These are phyloP conservation scores for Parnassius apollo DNA, from an alignment of 2,888 invertebrate species.

Conservation along the genomic window DNA sequence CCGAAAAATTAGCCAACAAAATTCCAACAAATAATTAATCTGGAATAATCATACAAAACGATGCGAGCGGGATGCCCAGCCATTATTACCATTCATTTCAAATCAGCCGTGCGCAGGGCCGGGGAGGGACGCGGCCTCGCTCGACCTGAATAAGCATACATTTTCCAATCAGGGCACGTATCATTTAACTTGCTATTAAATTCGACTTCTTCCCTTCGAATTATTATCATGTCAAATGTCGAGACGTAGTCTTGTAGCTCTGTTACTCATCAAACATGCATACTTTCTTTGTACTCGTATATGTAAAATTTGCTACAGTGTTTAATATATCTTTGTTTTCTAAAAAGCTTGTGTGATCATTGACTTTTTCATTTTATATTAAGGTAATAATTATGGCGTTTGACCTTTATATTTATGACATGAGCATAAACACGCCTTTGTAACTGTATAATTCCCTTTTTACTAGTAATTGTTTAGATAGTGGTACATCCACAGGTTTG, in stretches of 20 bases:
- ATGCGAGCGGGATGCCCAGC: constrained; percentile 75
- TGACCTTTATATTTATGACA: no score
- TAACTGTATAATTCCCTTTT: no score
- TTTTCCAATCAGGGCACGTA: constrained; percentile 81
- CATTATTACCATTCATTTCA: constrained; percentile 81
- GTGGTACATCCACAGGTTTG: background rate
- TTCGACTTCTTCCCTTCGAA: constrained; percentile 78
- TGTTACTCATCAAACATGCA: constrained; percentile 36
- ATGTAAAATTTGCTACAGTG: background rate
- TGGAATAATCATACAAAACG: constrained; percentile 81
- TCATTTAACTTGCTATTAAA: constrained; percentile 81
- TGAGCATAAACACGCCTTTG: no score
- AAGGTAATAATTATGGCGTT: no score
- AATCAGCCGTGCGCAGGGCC: constrained; percentile 75
- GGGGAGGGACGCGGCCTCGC: constrained; percentile 54
- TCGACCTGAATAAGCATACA: constrained; percentile 80
- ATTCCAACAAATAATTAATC: constrained; percentile 81
- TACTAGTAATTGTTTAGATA: no score
- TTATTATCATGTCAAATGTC: constrained; percentile 72
- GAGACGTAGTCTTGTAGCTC: constrained; percentile 49
- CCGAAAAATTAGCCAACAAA: constrained; percentile 79
- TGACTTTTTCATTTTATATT: no score
- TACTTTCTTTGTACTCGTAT: constrained; percentile 2
- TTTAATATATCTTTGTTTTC: no score
- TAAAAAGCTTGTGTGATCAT: no score